Conservation (phyloP, 2,113 vertebrate species). For the Petroica traversi region DNA sequence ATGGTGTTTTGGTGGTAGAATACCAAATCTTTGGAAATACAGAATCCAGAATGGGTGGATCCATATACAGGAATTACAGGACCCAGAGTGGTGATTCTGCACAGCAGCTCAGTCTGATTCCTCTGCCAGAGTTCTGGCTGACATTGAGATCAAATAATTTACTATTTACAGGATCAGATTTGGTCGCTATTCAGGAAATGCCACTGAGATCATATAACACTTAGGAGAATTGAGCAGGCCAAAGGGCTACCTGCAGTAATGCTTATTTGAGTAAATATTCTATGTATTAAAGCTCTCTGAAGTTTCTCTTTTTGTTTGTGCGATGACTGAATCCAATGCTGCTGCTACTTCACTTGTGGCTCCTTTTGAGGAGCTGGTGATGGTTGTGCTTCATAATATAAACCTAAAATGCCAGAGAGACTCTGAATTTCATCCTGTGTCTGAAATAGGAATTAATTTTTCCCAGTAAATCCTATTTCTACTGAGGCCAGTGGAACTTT, state of each 20-base stretch:
- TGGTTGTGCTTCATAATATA: background rate
- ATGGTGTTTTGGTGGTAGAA: background rate
- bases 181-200: background rate
- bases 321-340: background rate
- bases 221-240: background rate
- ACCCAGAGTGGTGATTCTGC: background rate
- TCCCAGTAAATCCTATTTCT: background rate
- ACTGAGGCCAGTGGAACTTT: background rate
- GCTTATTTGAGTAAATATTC: background rate
- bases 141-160: background rate
- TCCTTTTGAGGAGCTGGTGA: background rate
- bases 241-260: background rate
- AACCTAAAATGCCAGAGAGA: background rate
- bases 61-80: no score
- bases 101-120: background rate
- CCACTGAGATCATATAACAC: background rate
- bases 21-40: background rate
- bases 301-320: background rate
- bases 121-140: background rate
- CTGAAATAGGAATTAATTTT: background rate
- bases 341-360: background rate
- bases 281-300: background rate
- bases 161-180: background rate
- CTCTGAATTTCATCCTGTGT: background rate
- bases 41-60: background rate